A percentile compares a stretch with the other conserved stretches of the same genome.
Evolutionary conservation across 2,797 vertebrate genomes (phyloP).

Genomic region (Natrix natrix): DNA sequence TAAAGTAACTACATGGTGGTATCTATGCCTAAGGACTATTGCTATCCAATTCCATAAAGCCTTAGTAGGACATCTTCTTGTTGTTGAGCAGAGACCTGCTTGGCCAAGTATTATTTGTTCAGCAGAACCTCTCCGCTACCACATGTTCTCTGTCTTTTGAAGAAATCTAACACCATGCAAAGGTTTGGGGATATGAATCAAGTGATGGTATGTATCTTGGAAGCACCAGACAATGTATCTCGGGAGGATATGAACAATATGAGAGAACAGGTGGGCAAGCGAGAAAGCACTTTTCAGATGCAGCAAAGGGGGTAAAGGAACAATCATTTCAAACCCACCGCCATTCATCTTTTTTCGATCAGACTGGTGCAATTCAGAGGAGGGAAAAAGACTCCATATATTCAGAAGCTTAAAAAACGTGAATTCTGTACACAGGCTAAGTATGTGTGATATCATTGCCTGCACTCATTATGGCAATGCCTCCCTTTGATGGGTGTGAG

Average conservation of each 20-base stretch:
- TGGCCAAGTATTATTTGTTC: background rate
- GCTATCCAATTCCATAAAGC: background rate
- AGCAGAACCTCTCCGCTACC: background rate
- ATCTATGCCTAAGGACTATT: background rate
- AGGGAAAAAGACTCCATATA: background rate
- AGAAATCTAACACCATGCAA: background rate
- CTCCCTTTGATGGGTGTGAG: conserved; percentile 68
- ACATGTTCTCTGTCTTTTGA: background rate
- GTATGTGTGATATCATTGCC: conserved; percentile 56
- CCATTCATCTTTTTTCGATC: background rate
- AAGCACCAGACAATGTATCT: too few species aligned
- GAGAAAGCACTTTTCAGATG: background rate
- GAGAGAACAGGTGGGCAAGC: background rate
- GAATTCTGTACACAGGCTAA: conserved; percentile 42
- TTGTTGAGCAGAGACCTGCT: background rate
- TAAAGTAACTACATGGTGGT: background rate
- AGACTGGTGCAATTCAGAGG: background rate
- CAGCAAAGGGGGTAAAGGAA: background rate
- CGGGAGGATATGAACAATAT: background rate
- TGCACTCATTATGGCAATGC: conserved; percentile 61
- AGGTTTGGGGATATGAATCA: background rate
- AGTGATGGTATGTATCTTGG: too few species aligned
- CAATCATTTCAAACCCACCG: background rate
- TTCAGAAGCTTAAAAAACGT: conserved; percentile 12
- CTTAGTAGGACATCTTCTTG: background rate